Conservation (phyloP, 2,113 vertebrate species). For the Phrynosoma platyrhinos region DNA sequence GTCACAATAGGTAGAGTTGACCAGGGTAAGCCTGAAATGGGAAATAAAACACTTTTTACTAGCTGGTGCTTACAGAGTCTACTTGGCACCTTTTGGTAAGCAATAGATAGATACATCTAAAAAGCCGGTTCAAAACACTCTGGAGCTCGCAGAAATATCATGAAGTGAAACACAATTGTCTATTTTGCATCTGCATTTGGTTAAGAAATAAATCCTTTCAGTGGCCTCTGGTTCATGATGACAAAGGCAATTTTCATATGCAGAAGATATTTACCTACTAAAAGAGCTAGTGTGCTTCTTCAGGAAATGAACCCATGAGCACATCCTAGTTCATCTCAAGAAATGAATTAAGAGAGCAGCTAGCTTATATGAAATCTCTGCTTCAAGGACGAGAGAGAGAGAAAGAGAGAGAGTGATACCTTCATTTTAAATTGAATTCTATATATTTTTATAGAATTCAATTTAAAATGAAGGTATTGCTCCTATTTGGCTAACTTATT, state of each 20-base stretch:
- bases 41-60: not conserved
- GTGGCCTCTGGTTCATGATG: not conserved
- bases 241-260: not conserved
- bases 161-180: not conserved
- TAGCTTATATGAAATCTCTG: slow-evolving; percentile 6
- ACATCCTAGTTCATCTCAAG: not conserved
- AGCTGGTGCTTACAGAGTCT: no score
- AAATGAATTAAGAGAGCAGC: slow-evolving; percentile 1
- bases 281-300: not conserved
- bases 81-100: not conserved
- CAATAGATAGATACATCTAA: not conserved
- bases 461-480: no score
- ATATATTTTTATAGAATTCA: not conserved
- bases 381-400: slow-evolving; percentile 5
- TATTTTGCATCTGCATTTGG: not conserved
- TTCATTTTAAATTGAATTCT: slow-evolving; percentile 19
- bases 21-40: not conserved
- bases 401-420: not conserved
- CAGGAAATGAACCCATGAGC: slow-evolving; percentile 3
- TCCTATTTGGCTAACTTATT: no score
- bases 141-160: not conserved
- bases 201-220: no score
- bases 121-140: not conserved
- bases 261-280: not conserved
- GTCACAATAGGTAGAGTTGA: not conserved